Conservation (phyloP, 1,140 invertebrate species). For the Temnothorax curvispinosus region DNA sequence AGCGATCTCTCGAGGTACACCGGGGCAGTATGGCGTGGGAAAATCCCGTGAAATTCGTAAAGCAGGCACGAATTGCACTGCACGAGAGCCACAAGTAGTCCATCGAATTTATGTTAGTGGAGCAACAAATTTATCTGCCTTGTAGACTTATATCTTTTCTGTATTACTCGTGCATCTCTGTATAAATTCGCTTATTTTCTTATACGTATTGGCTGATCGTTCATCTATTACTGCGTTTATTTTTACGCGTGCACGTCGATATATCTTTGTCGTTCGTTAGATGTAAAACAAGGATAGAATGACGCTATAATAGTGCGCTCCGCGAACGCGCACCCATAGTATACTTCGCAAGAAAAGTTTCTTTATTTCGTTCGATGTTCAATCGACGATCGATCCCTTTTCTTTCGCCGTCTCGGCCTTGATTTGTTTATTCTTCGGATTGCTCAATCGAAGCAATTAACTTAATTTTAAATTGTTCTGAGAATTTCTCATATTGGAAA, state of each 20-base stretch:
- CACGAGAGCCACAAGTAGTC: background rate
- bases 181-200: conserved; percentile 27
- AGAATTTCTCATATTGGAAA: conserved; percentile 12
- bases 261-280: too few species aligned
- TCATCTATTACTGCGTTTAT: conserved; percentile 15
- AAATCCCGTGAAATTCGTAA: conserved; percentile 43
- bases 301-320: too few species aligned
- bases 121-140: conserved; percentile 25
- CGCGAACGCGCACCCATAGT: too few species aligned
- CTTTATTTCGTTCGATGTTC: background rate
- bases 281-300: too few species aligned
- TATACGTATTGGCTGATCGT: background rate
- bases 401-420: background rate
- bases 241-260: conserved; percentile 16
- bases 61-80: conserved; percentile 10
- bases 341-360: conserved; percentile 15
- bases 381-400: conserved; percentile 17
- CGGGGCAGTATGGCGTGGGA: conserved; percentile 7
- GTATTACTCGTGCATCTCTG: background rate
- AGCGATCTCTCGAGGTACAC: conserved; percentile 24
- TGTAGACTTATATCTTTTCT: background rate
- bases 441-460: conserved; percentile 7
- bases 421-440: conserved; percentile 40
- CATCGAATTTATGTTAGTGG: conserved; percentile 14
- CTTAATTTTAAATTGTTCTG: conserved; percentile 39